Conservation (phyloP, 2,113 vertebrate genomes). For the Scartelaos histophorus region DNA sequence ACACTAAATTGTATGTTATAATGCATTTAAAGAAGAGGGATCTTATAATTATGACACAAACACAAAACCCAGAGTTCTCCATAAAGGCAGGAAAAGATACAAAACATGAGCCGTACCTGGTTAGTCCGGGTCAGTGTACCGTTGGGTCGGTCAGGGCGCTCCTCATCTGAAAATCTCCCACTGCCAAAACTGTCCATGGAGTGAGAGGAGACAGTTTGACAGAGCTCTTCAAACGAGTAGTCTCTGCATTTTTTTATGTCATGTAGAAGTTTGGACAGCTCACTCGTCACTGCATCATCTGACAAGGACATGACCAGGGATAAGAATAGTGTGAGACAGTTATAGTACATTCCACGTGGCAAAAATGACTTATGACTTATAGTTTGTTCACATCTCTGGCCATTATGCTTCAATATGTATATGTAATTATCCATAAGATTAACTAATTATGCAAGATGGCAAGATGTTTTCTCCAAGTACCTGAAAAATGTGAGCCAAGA, state of each 20-base stretch:
- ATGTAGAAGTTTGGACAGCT: conserved; percentile 92
- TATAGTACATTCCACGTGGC: background rate
- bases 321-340: background rate
- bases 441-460: background rate
- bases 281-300: conserved; percentile 94
- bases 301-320: conserved; percentile 1
- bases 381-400: background rate
- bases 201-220: conserved; percentile 92
- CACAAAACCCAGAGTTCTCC: background rate
- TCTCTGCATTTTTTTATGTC: conserved; percentile 97
- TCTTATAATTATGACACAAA: background rate
- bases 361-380: background rate
- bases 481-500: background rate
- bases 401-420: background rate
- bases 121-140: conserved; percentile 80
- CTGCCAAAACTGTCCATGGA: conserved; percentile 91
- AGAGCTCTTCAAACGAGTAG: conserved; percentile 95
- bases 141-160: conserved; percentile 83
- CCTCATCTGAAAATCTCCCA: conserved; percentile 87
- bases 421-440: background rate
- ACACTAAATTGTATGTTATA: too few relatives aligned
- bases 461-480: background rate
- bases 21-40: background rate
- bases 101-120: conserved; percentile 61
- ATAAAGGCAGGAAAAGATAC: background rate